These are phyloP conservation scores for Sisor rabdophorus DNA, from an alignment of 2,113 vertebrate genomes.

Conservation along the genomic window DNA sequence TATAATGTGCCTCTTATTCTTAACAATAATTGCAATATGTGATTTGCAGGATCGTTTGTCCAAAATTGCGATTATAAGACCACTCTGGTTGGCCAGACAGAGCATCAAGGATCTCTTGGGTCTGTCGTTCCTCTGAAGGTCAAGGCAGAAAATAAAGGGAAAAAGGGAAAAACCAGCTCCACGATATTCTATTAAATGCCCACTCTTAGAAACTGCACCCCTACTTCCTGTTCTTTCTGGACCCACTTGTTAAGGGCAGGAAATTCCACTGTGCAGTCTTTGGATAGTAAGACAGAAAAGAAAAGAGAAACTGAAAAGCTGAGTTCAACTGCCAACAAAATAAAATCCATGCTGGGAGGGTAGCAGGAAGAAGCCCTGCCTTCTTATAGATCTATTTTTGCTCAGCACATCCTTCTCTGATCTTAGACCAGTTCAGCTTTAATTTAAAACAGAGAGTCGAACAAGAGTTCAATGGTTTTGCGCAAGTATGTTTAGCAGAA, in stretches of 20 bases:
- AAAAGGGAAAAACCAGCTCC: neutral
- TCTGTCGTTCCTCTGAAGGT: neutral
- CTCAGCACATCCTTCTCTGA: neutral
- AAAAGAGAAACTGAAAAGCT: slow-evolving; percentile 21
- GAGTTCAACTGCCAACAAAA: slow-evolving; percentile 15
- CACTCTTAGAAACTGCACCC: neutral
- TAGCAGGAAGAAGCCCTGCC: neutral
- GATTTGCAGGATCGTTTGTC: neutral
- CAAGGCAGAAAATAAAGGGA: neutral
- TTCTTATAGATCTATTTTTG: neutral
- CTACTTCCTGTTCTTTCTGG: slow-evolving; percentile 13
- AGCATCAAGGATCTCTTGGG: neutral
- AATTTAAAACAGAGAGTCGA: neutral
- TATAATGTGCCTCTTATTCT: neutral
- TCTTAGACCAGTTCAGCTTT: neutral
- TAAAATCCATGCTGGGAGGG: slow-evolving; percentile 17
- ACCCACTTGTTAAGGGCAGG: slow-evolving; percentile 17
- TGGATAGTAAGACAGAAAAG: slow-evolving; percentile 23
- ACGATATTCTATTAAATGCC: neutral
- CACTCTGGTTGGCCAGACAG: neutral
- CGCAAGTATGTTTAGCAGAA: too few relatives aligned
- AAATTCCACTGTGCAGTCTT: slow-evolving; percentile 29
- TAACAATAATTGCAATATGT: neutral
- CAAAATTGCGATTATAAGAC: neutral
- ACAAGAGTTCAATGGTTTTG: too few relatives aligned